Evolutionary conservation across 37 sponge, comb jelly and placozoan genomes (phyloP).

Genomic region (Mnemiopsis leidyi): DNA sequence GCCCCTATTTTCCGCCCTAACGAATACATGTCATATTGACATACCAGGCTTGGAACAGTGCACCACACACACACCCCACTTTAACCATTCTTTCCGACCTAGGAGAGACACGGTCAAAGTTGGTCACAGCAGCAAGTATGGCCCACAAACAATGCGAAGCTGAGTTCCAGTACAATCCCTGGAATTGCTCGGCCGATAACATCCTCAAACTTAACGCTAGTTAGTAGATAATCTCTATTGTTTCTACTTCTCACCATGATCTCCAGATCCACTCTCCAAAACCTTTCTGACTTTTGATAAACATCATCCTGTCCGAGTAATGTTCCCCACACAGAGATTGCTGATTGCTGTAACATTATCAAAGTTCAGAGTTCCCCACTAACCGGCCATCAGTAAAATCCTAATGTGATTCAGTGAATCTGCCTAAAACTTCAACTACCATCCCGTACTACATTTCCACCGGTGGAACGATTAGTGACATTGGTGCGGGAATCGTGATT

Average conservation of each 20-base stretch:
- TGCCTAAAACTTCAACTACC: neutral
- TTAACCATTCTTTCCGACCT: too few species aligned
- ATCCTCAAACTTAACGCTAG: neutral
- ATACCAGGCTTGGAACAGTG: too few species aligned
- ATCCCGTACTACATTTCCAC: neutral
- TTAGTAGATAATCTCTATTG: neutral
- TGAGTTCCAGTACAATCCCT: neutral
- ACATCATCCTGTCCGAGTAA: too few species aligned
- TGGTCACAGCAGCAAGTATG: slow-evolving; percentile 28
- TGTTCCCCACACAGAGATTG: too few species aligned
- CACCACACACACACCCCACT: too few species aligned
- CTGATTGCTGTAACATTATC: neutral
- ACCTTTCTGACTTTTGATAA: neutral
- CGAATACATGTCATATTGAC: too few species aligned
- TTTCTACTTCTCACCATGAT: neutral
- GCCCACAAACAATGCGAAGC: neutral
- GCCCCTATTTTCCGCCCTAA: too few species aligned
- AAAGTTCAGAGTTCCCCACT: neutral
- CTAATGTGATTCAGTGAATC: neutral
- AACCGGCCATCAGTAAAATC: neutral
- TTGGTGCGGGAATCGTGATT: neutral
- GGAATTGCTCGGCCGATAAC: slow-evolving; percentile 34
- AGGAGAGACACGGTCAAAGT: slow-evolving; percentile 50
- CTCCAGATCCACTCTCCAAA: neutral
- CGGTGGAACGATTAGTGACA: neutral